Base-by-base conservation (phyloP, 2,888 invertebrate genomes). In the Smittia sp. region DNA sequence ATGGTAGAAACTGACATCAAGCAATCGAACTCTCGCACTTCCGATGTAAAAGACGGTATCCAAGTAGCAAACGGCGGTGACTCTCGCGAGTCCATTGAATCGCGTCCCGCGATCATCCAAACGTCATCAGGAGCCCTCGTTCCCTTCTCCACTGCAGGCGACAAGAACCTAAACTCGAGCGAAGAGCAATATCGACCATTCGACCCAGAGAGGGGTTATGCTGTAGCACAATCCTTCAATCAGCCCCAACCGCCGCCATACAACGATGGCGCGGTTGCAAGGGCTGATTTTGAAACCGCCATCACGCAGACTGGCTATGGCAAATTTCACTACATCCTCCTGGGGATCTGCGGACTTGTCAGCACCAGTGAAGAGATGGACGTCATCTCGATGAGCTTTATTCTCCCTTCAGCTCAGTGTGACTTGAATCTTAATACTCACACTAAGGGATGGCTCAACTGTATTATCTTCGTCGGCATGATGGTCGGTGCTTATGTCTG, bases 331-430 rank as follows among this genome's bases (percentile, higher is more conserved):
- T 92, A 93, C 84, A 85, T 92, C 79, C 86, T 96, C 81, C 85
- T 96, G 85, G 89, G 91, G 81, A 90, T 96, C 82, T 95, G 95
- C 85, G 95, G 96, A 78, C 92, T 95, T 84, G 94, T 95, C 83
- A 93, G 92, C 85, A 93, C 93, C 77, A 94, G 94, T 83, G 95
- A 96, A 87, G 94, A 95, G 86, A 94, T 96, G 90, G 95, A 95
- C 85, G 94, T 95, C 85, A 92, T 96, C 80, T 93, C 93, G 78
- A 93, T 96, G 90, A 95, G 95, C 77, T 96, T 95, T 87, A 93
- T 96, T 83, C 85, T 96, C 76, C 95, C 95, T 63, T 93, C 94
- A 78, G 95, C 95, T 77, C 92, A 94, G 84, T 95, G 95, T 87
- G 96, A 96, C 85, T 86, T 96, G 82, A 84, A 91, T 77, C 87